phyloP scores from a whole-genome alignment of 2,888 invertebrate genomes.

The Dysmachus trigonus region DNA sequence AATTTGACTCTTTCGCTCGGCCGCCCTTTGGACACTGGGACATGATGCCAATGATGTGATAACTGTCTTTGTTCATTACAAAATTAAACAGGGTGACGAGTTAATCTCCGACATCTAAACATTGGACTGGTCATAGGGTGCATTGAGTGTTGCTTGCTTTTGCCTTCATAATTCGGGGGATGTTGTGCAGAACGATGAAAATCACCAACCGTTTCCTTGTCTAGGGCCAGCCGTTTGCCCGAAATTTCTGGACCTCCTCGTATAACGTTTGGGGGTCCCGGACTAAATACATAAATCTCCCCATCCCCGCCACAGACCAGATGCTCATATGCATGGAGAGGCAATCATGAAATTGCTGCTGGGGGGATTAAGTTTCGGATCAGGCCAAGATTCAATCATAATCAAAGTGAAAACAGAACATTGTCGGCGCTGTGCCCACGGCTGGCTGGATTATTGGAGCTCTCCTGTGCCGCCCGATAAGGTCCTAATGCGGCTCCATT shows the following conservation, averaged over 20 bases:
- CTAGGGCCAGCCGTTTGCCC: neutral
- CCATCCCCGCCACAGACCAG: neutral
- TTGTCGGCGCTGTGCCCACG: neutral
- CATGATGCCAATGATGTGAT: neutral
- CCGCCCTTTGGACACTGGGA: neutral
- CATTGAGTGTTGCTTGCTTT: neutral
- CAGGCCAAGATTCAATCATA: slow-evolving; percentile 38
- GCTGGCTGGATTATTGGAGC: neutral
- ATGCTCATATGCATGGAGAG: neutral
- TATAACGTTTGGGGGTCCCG: neutral
- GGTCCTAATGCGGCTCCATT: neutral
- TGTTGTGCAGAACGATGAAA: neutral
- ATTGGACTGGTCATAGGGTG: neutral
- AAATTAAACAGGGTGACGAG: neutral
- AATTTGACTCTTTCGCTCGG: neutral
- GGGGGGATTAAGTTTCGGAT: slow-evolving; percentile 31
- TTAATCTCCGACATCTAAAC: neutral
- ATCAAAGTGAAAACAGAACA: slow-evolving; percentile 40
- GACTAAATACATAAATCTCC: neutral
- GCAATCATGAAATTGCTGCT: neutral
- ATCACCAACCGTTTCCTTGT: neutral
- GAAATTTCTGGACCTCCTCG: neutral
- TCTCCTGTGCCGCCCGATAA: slow-evolving; percentile 1
- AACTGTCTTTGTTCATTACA: neutral
- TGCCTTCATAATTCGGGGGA: neutral